These are phyloP conservation scores for Marcusenius ussheri DNA, from an alignment of 2,113 vertebrate genomes.

Conservation along the genomic window DNA sequence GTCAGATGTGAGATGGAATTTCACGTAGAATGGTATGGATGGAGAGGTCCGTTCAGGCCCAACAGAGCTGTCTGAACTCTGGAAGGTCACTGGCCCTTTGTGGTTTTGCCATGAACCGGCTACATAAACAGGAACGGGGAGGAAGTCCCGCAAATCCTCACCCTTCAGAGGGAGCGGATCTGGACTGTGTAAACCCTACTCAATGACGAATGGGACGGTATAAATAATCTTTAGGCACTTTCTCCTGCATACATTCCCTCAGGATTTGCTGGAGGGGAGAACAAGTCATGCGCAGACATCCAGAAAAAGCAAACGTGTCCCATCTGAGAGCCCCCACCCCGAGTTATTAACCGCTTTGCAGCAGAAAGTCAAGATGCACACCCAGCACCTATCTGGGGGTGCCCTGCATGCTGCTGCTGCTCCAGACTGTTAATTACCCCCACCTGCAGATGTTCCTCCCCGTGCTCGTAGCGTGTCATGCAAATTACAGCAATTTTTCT, in stretches of 20 bases:
- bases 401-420: neutral
- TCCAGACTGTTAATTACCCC: constrained; percentile 16
- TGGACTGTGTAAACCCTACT: neutral
- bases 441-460: neutral
- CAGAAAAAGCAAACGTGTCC: neutral
- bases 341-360: neutral
- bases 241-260: neutral
- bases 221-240: neutral
- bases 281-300: neutral
- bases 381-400: neutral
- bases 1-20: neutral
- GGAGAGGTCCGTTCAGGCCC: neutral
- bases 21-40: neutral
- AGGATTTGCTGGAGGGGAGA: neutral
- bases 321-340: neutral
- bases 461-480: constrained; percentile 4
- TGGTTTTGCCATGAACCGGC: neutral
- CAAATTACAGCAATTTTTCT: constrained; percentile 3
- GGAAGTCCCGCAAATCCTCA: neutral
- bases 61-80: neutral
- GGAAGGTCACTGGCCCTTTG: neutral
- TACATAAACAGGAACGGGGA: neutral
- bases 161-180: neutral
- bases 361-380: neutral
- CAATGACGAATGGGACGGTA: neutral